phyloP scores from a whole-genome alignment of 2,113 vertebrate species.

The Pelvicachromis taeniatus region DNA sequence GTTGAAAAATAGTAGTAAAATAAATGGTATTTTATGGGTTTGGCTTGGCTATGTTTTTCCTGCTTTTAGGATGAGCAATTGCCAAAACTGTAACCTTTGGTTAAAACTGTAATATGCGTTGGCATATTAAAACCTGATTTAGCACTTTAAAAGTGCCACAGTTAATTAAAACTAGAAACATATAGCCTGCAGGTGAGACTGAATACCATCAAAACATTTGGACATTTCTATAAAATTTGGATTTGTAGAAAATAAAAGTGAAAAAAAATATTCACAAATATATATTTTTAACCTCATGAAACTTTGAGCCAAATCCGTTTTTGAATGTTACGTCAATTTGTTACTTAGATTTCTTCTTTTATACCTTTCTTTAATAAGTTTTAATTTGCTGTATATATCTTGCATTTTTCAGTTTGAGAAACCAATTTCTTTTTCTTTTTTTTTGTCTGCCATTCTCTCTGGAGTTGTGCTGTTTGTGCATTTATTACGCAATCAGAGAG shows the following conservation, averaged over 20 bases:
- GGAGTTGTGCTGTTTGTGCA: neutral
- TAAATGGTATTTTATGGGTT: neutral
- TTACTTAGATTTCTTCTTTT: neutral
- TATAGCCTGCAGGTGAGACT: neutral
- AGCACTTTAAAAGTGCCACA: neutral
- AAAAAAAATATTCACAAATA: neutral
- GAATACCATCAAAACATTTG: neutral
- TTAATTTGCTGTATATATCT: neutral
- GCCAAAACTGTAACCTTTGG: neutral
- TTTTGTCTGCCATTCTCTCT: neutral
- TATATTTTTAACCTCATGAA: neutral
- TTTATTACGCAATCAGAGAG: neutral
- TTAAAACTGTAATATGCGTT: neutral
- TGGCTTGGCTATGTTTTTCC: neutral
- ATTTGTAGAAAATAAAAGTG: neutral
- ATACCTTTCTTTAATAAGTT: neutral
- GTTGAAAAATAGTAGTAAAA: neutral
- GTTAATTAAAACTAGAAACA: neutral
- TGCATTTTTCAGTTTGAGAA: neutral
- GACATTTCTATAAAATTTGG: neutral
- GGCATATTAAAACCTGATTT: neutral
- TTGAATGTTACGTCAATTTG: neutral
- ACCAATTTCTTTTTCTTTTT: neutral
- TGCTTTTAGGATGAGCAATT: neutral
- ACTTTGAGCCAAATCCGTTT: neutral